These are phyloP conservation scores for Sipha maydis DNA, from an alignment of 2,888 invertebrate genomes.

Conservation along the genomic window DNA sequence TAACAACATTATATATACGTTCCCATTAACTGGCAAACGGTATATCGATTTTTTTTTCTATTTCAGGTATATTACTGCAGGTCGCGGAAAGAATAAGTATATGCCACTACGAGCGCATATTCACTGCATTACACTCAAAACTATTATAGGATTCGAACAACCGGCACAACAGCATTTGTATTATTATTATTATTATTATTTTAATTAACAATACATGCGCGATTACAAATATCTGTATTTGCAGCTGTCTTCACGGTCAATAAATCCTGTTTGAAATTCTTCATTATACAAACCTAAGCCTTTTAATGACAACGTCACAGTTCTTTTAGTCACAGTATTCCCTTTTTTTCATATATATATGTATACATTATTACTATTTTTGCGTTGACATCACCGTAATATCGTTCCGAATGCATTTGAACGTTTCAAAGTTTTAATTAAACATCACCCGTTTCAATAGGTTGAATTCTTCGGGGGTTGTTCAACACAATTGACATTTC, in stretches of 20 bases:
- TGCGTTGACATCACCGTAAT: slow-evolving; percentile 43
- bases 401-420: slow-evolving; percentile 55
- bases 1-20: too few species aligned
- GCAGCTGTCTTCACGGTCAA: slow-evolving; percentile 60
- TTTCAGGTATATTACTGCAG: too few species aligned
- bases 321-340: slow-evolving; percentile 58
- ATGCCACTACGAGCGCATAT: not conserved
- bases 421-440: slow-evolving; percentile 60
- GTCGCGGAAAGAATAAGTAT: too few species aligned
- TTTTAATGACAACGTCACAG: slow-evolving; percentile 60
- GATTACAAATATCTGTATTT: slow-evolving; percentile 29
- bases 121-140: not conserved
- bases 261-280: slow-evolving; percentile 55
- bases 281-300: slow-evolving; percentile 42
- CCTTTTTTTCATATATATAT: not conserved
- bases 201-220: slow-evolving; percentile 34
- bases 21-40: too few species aligned
- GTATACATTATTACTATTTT: not conserved
- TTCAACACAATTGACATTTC: slow-evolving; percentile 59
- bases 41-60: too few species aligned
- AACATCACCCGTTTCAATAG: slow-evolving; percentile 42
- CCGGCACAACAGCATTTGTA: not conserved
- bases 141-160: not conserved
- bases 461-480: slow-evolving; percentile 56
- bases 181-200: not conserved